Evolutionary conservation across 2,113 vertebrate species (phyloP).

Genomic region (Proterorhinus semilunaris): DNA sequence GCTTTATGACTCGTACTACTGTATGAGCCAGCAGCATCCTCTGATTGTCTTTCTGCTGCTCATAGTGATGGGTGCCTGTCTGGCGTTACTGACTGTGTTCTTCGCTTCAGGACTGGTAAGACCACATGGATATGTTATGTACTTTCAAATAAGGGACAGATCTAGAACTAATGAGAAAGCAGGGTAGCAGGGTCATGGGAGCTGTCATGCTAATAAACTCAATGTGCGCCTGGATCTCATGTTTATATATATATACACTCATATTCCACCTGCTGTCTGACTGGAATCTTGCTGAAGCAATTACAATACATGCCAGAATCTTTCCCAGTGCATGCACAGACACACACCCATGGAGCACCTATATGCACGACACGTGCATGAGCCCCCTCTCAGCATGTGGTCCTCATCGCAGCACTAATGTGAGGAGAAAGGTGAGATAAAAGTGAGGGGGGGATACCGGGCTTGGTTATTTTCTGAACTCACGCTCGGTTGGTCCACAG

Average conservation of each 20-base stretch:
- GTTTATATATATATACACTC: not conserved
- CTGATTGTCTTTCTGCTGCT: conserved; percentile 96
- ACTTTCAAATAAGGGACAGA: not conserved
- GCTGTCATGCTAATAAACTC: not conserved
- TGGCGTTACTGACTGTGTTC: conserved; percentile 94
- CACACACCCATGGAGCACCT: conserved; percentile 15
- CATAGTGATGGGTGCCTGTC: conserved; percentile 95
- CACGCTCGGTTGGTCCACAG: conserved; percentile 49
- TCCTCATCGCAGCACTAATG: conserved; percentile 54
- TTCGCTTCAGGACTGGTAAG: conserved; percentile 97
- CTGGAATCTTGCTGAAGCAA: conserved; percentile 6
- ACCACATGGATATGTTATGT: conserved; percentile 9
- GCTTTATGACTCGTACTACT: conserved; percentile 97
- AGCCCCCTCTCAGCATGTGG: conserved; percentile 34
- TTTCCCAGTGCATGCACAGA: conserved; percentile 3
- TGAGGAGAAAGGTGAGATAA: conserved; percentile 61
- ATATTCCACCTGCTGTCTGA: not conserved
- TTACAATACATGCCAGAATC: not conserved
- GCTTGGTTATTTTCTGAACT: conserved; percentile 55
- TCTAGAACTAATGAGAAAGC: not conserved
- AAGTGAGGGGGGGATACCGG: conserved; percentile 47
- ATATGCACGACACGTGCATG: conserved; percentile 11
- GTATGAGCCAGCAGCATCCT: conserved; percentile 99
- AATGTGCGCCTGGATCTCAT: not conserved
- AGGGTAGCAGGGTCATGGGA: conserved; percentile 10